Evolutionary conservation across 2,888 invertebrate genomes (phyloP).

Genomic region (Euzophera pinguis): DNA sequence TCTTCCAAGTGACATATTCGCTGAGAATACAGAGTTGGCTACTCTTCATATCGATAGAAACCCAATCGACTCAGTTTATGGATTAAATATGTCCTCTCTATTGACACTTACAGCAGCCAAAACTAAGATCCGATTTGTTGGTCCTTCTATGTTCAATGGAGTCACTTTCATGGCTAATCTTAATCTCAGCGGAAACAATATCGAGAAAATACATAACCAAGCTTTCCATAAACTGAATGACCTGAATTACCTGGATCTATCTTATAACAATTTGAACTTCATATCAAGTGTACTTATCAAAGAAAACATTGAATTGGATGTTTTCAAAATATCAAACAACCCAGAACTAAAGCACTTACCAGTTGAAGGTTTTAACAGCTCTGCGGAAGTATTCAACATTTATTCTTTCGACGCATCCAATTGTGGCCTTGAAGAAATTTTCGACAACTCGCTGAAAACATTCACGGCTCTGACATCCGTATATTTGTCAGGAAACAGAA

Average conservation of each 20-base stretch:
- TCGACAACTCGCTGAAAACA: slow-evolving; percentile 83
- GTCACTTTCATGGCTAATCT: slow-evolving; percentile 83
- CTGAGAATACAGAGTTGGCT: slow-evolving; percentile 82
- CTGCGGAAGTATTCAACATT: slow-evolving; percentile 81
- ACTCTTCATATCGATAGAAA: slow-evolving; percentile 85
- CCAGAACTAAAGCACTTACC: slow-evolving; percentile 84
- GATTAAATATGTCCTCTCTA: slow-evolving; percentile 81
- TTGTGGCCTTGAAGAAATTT: slow-evolving; percentile 83
- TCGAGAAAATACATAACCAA: slow-evolving; percentile 83
- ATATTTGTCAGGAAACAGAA: slow-evolving; percentile 84
- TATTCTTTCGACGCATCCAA: slow-evolving; percentile 86
- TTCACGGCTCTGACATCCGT: slow-evolving; percentile 85
- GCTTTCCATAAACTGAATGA: slow-evolving; percentile 84
- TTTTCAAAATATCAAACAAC: slow-evolving; percentile 86
- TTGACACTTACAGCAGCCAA: slow-evolving; percentile 84
- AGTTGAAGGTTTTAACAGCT: slow-evolving; percentile 82
- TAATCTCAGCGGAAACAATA: slow-evolving; percentile 84
- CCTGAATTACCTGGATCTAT: slow-evolving; percentile 85
- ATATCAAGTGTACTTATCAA: slow-evolving; percentile 84
- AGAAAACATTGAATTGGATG: slow-evolving; percentile 84
- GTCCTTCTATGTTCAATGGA: slow-evolving; percentile 82
- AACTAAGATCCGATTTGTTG: slow-evolving; percentile 83
- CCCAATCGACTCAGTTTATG: slow-evolving; percentile 81
- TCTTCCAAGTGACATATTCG: slow-evolving; percentile 82
- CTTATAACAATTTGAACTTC: slow-evolving; percentile 84